A percentile compares a stretch with the other conserved stretches of the same genome.
Conservation (phyloP, 2,888 invertebrate species). For the Campoplex capitator region DNA sequence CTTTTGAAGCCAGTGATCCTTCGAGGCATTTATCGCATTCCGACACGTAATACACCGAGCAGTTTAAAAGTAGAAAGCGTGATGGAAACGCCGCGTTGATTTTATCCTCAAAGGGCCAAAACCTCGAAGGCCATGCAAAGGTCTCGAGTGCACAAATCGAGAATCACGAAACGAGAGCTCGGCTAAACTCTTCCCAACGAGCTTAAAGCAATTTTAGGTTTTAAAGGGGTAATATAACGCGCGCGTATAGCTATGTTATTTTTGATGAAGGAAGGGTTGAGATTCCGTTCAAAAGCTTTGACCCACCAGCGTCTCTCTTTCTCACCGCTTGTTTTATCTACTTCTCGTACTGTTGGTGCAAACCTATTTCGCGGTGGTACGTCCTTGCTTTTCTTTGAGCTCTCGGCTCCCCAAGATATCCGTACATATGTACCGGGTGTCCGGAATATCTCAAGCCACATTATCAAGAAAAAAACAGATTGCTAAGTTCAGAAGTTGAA, state of each 20-base stretch:
- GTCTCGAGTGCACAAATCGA: constrained; percentile 39
- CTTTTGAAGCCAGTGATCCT: constrained; percentile 8
- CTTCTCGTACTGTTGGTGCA: constrained; percentile 65
- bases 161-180: constrained; percentile 35
- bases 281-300: constrained; percentile 43
- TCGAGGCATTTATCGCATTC: constrained; percentile 30
- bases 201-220: constrained; percentile 56
- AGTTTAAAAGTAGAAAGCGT: neutral
- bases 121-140: constrained; percentile 56
- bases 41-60: constrained; percentile 7
- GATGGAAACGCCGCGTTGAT: neutral
- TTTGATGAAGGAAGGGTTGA: constrained; percentile 33
- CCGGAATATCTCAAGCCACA: neutral
- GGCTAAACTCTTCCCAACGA: constrained; percentile 49
- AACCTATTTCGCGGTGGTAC: constrained; percentile 69
- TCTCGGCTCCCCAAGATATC: constrained; percentile 23
- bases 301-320: constrained; percentile 30
- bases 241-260: constrained; percentile 33
- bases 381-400: constrained; percentile 64
- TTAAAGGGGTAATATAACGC: constrained; percentile 23
- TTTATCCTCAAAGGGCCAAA: constrained; percentile 8
- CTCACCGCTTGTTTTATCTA: constrained; percentile 46
- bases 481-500: neutral
- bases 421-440: neutral
- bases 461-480: neutral